Conservation (phyloP, 37 sponge, comb jelly and placozoan species). For the Halichondria panicea region DNA sequence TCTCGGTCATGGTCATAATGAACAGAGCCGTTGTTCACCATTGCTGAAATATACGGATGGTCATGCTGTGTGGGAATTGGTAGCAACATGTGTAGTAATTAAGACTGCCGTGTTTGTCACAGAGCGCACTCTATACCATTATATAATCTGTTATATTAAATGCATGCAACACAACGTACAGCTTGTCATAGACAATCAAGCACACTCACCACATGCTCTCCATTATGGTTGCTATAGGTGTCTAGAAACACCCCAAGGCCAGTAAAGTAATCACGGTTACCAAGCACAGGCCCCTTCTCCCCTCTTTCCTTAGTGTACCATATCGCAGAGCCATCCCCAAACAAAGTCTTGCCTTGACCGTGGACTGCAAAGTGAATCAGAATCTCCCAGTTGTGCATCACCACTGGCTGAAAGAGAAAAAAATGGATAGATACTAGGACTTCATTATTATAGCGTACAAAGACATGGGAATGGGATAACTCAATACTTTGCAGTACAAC, state of each 20-base stretch:
- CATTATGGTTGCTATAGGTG: slow-evolving; percentile 94
- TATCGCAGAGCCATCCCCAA: slow-evolving; percentile 97
- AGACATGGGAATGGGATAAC: no score
- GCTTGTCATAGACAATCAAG: neutral
- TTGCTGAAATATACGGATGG: slow-evolving; percentile 94
- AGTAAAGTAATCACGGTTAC: slow-evolving; percentile 87
- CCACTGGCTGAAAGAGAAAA: slow-evolving; percentile 51
- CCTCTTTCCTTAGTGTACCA: slow-evolving; percentile 91
- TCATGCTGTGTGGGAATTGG: slow-evolving; percentile 69
- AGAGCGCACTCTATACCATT: neutral
- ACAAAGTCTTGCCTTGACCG: slow-evolving; percentile 82
- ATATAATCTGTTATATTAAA: neutral
- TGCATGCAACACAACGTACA: neutral
- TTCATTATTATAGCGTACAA: no score
- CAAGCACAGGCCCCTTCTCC: slow-evolving; percentile 83
- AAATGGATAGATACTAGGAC: neutral
- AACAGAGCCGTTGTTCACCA: slow-evolving; percentile 88
- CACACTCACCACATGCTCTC: slow-evolving; percentile 10
- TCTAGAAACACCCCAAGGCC: slow-evolving; percentile 98
- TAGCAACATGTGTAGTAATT: neutral
- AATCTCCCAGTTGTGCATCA: slow-evolving; percentile 91
- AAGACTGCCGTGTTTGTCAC: neutral
- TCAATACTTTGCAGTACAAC: no score
- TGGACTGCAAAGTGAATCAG: slow-evolving; percentile 85
- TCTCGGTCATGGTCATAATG: slow-evolving; percentile 96